Evolutionary conservation across 2,888 invertebrate species (phyloP), one percentile per base, ranked within the genome.

Genomic region (Galeruca laticollis): DNA sequence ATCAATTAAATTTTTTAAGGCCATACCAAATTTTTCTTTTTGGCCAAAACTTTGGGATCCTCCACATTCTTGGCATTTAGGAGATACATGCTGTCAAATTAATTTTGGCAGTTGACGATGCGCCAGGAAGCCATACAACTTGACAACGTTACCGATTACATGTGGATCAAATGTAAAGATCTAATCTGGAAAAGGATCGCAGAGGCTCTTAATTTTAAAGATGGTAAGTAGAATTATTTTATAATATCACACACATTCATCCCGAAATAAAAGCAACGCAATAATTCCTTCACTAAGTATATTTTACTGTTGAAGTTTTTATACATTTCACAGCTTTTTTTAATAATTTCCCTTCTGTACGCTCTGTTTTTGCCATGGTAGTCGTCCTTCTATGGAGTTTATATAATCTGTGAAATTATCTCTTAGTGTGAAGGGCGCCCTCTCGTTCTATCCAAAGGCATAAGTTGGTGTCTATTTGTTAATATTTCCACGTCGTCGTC

Each of bases 361-460:
- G 18, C 43, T 60, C 13, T 60, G 43, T 11, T 43, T 43, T 60
- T 60, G 43, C 60, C 60, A 60, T 15, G 40, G n/a, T n/a, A 60
- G 20, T 60, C 20, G 43, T 60, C 60, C 60, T 43, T 43, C 43
- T 43, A 43, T 26, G 18, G 37, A 60, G 60, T 60, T 43, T 9
- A 47, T 43, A 60, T 60, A 60, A 37, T 60, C 60, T 20, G 60
- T 43, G 20, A 60, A 60, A 13, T 60, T 13, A 2, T 63, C 63
- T 63, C 52, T 51, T 33, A 63, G 51, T 33, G 18, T 15, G 81
- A 73, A 81, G 81, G 0, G 82, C 81, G 26, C 80, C 64, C 13
- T 78, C 72, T 68, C 82, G 81, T 72, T 81, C 80, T 20, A 26
- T 11, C 11, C 20, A 40, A 66, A 49, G n/a, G 59, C 66, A 59